Percentiles rank a stretch among this genome's conserved stretches.
phyloP scores from a whole-genome alignment of 2,888 invertebrate genomes.

The Rhamphomyia laevipes region DNA sequence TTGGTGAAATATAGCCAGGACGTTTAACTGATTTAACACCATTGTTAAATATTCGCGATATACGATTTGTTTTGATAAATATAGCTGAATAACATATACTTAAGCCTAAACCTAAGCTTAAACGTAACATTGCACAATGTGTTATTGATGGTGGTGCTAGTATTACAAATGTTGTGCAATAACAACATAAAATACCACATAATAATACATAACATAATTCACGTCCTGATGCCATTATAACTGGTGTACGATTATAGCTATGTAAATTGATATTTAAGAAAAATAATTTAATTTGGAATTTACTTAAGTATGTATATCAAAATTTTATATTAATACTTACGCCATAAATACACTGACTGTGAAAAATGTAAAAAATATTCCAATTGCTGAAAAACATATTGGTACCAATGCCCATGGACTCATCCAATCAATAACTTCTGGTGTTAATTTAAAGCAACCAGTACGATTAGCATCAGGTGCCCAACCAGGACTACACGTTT shows the following conservation, averaged over 20 bases:
- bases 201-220: conserved; percentile 66
- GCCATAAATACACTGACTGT: conserved; percentile 52
- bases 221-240: conserved; percentile 67
- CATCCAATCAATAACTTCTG: conserved; percentile 47
- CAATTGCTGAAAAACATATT: conserved; percentile 46
- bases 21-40: conserved; percentile 58
- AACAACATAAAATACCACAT: conserved; percentile 57
- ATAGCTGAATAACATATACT: conserved; percentile 65
- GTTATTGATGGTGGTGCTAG: conserved; percentile 52
- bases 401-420: conserved; percentile 57
- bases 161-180: conserved; percentile 58
- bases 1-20: conserved; percentile 62
- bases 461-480: conserved; percentile 40
- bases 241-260: conserved; percentile 46
- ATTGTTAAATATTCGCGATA: conserved; percentile 60
- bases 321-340: conserved; percentile 30
- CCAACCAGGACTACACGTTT: conserved; percentile 43
- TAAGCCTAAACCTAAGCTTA: conserved; percentile 59
- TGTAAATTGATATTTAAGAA: conserved; percentile 21
- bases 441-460: conserved; percentile 45
- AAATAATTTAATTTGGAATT: background rate
- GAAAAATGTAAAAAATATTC: conserved; percentile 48
- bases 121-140: conserved; percentile 51
- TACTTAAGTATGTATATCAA: background rate
- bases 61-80: conserved; percentile 62